Percentiles rank a stretch among this genome's conserved stretches.
phyloP scores from a whole-genome alignment of 2,113 vertebrate species.

The Suricata suricatta region DNA sequence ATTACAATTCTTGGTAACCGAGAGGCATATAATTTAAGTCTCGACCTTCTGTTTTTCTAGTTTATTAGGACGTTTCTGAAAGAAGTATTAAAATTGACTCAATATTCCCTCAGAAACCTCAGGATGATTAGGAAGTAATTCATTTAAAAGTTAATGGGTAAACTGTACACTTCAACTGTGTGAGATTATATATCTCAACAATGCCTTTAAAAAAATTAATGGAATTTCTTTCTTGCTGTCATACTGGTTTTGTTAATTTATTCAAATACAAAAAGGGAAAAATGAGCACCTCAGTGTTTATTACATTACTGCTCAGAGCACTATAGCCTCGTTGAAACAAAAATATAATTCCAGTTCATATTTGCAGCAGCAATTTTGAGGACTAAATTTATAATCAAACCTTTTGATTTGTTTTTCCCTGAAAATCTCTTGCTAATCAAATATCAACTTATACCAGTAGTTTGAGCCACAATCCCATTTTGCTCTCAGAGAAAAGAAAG shows the following conservation, averaged over 20 bases:
- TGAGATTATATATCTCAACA: neutral
- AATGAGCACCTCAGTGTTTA: constrained; percentile 59
- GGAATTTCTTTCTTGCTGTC: constrained; percentile 71
- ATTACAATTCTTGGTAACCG: neutral
- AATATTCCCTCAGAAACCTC: constrained; percentile 60
- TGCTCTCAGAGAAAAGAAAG: constrained; percentile 31
- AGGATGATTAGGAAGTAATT: constrained; percentile 65
- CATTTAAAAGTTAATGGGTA: constrained; percentile 75
- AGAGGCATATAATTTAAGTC: constrained; percentile 5
- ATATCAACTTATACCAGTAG: constrained; percentile 21
- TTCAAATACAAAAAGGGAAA: constrained; percentile 72
- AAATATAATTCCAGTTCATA: constrained; percentile 77
- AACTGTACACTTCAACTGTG: neutral
- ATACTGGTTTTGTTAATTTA: constrained; percentile 81
- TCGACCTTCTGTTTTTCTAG: neutral
- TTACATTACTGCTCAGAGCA: constrained; percentile 42
- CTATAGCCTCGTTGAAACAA: constrained; percentile 67
- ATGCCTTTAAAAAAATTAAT: neutral
- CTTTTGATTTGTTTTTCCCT: constrained; percentile 21
- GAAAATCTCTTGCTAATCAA: constrained; percentile 47
- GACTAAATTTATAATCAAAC: constrained; percentile 65
- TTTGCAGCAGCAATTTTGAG: constrained; percentile 72
- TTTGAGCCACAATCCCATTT: neutral
- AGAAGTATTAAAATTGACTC: constrained; percentile 65
- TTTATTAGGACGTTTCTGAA: constrained; percentile 55